Conservation (phyloP, 2,113 vertebrate genomes). For the Neopipo cinnamomea region DNA sequence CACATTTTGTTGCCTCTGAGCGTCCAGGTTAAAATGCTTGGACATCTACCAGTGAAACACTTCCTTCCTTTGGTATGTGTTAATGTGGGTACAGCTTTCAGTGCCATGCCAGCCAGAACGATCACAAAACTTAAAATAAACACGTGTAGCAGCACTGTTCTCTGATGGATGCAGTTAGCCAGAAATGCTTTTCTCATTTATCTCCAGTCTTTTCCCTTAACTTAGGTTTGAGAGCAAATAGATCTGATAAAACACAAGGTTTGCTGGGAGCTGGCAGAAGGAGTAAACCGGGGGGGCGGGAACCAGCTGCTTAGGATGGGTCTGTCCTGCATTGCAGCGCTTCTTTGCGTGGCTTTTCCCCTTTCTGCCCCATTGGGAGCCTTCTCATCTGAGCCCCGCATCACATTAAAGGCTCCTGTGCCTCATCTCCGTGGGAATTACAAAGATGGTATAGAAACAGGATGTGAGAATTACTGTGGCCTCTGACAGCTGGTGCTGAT, state of each 20-base stretch:
- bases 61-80: slow-evolving; percentile 46
- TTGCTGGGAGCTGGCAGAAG: background rate
- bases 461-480: background rate
- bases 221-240: background rate
- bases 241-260: background rate
- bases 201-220: background rate
- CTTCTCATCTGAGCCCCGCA: background rate
- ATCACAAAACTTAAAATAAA: slow-evolving; percentile 47
- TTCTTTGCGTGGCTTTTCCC: fast-evolving
- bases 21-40: slow-evolving; percentile 39
- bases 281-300: fast-evolving
- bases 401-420: background rate
- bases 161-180: background rate
- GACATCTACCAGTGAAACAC: slow-evolving; percentile 39
- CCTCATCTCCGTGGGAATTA: background rate
- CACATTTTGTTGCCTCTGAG: slow-evolving; percentile 26
- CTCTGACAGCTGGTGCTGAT: background rate
- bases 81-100: slow-evolving; percentile 15
- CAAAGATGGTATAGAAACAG: background rate
- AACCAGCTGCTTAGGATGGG: background rate
- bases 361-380: background rate
- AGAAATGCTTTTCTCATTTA: background rate
- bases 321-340: fast-evolving
- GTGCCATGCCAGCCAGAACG: slow-evolving; percentile 18
- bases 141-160: background rate